Evolutionary conservation across 1,140 invertebrate genomes (phyloP).

Genomic region (Elysia chlorotica): DNA sequence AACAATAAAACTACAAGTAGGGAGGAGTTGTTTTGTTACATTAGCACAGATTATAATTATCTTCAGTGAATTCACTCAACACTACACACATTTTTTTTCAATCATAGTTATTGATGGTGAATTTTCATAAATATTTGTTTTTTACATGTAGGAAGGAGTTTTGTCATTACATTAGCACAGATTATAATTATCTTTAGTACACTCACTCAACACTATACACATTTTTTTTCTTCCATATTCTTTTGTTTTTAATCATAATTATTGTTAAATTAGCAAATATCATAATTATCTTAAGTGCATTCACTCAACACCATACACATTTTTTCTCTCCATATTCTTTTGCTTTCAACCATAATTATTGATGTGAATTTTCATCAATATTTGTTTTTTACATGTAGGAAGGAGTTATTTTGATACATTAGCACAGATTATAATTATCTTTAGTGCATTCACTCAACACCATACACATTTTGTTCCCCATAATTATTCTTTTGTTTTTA

Average conservation of each 20-base stretch:
- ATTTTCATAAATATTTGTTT: neutral
- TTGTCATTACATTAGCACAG: neutral
- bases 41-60: too few species aligned
- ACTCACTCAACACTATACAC: neutral
- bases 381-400: too few species aligned
- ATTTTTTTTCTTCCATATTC: too few species aligned
- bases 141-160: neutral
- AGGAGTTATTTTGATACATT: too few species aligned
- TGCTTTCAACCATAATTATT: neutral
- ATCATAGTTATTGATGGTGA: neutral
- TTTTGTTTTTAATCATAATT: neutral
- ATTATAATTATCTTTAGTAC: neutral
- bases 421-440: neutral
- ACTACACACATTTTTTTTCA: neutral
- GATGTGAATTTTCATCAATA: neutral
- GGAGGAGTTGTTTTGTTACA: too few species aligned
- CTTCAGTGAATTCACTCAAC: neutral
- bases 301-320: neutral
- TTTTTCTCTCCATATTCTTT: too few species aligned
- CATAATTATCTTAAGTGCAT: neutral
- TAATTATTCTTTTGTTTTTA: too few species aligned
- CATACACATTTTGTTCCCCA: neutral
- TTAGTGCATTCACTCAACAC: neutral
- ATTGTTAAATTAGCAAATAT: too few species aligned
- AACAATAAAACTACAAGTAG: too few species aligned